Evolutionary conservation across 2,888 invertebrate genomes (phyloP).

Genomic region (Lithosia quadra): DNA sequence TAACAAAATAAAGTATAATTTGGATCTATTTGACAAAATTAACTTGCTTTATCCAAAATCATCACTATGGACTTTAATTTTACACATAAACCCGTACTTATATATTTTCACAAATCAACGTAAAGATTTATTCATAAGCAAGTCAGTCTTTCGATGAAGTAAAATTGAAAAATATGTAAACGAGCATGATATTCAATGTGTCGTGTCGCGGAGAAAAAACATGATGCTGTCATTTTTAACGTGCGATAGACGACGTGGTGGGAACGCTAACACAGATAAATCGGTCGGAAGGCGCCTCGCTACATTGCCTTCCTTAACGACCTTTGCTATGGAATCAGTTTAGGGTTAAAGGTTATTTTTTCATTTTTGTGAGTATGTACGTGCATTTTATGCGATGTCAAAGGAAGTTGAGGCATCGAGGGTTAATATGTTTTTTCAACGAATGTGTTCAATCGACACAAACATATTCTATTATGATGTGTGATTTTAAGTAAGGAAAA

Average conservation of each 20-base stretch:
- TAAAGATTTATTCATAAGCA: conserved; percentile 69
- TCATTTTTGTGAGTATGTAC: conserved; percentile 53
- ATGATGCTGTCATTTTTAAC: conserved; percentile 82
- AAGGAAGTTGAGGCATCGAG: conserved; percentile 53
- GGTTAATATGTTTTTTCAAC: conserved; percentile 51
- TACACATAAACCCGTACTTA: conserved; percentile 30
- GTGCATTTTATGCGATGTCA: conserved; percentile 56
- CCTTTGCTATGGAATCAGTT: conserved; percentile 79
- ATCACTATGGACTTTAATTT: background rate
- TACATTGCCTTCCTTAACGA: conserved; percentile 85
- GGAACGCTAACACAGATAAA: conserved; percentile 73
- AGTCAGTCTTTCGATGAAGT: conserved; percentile 63
- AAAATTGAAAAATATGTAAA: conserved; percentile 83
- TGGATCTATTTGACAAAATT: background rate
- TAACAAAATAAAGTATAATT: background rate
- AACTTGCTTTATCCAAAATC: background rate
- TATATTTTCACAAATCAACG: conserved; percentile 58
- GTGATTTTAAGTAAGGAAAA: no score
- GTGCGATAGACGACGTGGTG: conserved; percentile 71
- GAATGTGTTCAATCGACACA: background rate
- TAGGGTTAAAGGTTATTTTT: conserved; percentile 81
- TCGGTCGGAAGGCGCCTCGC: conserved; percentile 79
- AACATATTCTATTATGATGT: no score
- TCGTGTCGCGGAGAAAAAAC: conserved; percentile 75
- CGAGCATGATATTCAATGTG: conserved; percentile 76